Base-by-base conservation (phyloP, 2,888 invertebrate species). In the Baronia brevicornis region DNA sequence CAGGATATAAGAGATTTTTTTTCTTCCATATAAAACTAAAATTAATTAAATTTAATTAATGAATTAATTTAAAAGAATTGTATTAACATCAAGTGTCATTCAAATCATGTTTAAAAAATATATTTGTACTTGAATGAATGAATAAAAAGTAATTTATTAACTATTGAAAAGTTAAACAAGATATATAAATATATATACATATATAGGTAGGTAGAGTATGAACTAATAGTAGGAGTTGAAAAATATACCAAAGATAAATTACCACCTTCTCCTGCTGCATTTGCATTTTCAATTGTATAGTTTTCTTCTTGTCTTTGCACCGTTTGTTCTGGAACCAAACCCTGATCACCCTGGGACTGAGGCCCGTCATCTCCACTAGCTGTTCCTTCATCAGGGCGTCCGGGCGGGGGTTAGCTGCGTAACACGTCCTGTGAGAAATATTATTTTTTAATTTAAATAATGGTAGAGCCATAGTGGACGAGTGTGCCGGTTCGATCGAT, bases 241-340 rank as follows among this genome's bases (percentile, higher is more conserved):
- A 18, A 17, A 26, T 36, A 26, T 44, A 44, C 40, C 37, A 45
- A 46, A 44, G 26, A 31, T 39, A 43, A 49, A 48, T 55, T 57
- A 78, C 78, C 88, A 96, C 97, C 94, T 96, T 96, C 78, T 98
- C 97, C 69, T 97, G 97, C 62, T 97, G 95, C 90, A 97, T 96
- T 75, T 97, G 96, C 84, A 98, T 94, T 74, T 98, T 97, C 89
- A 98, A 92, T 59, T 97, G 92, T 28, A 98, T 93, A 32, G 96
- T 97, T 72, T 96, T 93, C 87, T 97, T 97, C 86, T 97, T 97
- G 84, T 97, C 97, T 79, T 97, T 97, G 86, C 97, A 97, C 44
- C 97, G 87, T 72, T 97, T 98, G 80, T 98, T 98, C 80, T 98
- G 98, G 87, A 98, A 99, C 99, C 99, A 99, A 37, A 99, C 99